Evolutionary conservation across 2,888 invertebrate species (phyloP).

Genomic region (Panzeria rudis): DNA sequence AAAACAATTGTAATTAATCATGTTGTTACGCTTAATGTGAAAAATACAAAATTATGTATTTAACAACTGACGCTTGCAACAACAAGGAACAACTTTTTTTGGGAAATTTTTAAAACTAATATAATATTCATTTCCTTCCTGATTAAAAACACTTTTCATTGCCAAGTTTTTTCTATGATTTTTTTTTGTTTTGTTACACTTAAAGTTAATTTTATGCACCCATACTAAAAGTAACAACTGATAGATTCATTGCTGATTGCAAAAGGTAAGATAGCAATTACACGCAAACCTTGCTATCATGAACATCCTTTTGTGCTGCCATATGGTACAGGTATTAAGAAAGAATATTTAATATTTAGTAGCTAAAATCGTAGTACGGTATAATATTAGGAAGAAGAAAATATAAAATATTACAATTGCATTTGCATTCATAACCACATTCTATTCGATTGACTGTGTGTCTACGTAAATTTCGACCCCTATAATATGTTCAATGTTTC

Average conservation of each 20-base stretch:
- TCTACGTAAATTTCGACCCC: constrained; percentile 75
- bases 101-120: constrained; percentile 29
- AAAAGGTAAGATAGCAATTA: constrained; percentile 50
- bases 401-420: constrained; percentile 60
- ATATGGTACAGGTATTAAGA: constrained; percentile 50
- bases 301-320: constrained; percentile 29
- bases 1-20: constrained; percentile 81
- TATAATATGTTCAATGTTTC: constrained; percentile 22
- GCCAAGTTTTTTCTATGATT: constrained; percentile 5
- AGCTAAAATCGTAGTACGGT: constrained; percentile 34
- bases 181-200: constrained; percentile 25
- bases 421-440: constrained; percentile 67
- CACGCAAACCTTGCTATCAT: constrained; percentile 52
- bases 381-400: constrained; percentile 40
- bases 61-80: constrained; percentile 60
- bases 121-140: constrained; percentile 67
- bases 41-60: constrained; percentile 37
- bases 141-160: constrained; percentile 50
- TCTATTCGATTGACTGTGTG: constrained; percentile 67
- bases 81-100: constrained; percentile 42
- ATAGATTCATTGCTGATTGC: constrained; percentile 34
- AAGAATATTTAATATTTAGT: constrained; percentile 23
- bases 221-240: constrained; percentile 61
- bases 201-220: constrained; percentile 74
- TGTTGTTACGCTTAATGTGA: constrained; percentile 64